A percentile compares a stretch with the other conserved stretches of the same genome.
Conservation (phyloP, 2,797 vertebrate genomes). For the Oryzias sinensis region DNA sequence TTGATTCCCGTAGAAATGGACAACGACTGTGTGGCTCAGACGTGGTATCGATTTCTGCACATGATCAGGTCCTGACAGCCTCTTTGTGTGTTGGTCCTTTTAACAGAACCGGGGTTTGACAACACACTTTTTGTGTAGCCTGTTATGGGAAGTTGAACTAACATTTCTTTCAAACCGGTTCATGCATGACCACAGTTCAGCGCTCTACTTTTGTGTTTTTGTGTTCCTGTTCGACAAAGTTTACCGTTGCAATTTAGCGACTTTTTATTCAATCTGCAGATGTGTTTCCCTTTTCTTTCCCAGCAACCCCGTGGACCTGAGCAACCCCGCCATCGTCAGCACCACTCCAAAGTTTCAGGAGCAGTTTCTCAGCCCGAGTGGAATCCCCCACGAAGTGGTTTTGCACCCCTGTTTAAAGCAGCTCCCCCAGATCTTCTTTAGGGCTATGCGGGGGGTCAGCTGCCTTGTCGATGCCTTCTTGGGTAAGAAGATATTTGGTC, state of each 20-base stretch:
- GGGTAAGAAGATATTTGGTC: conserved; percentile 75
- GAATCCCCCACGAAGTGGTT: conserved; percentile 91
- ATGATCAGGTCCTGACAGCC: conserved; percentile 86
- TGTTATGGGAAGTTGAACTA: conserved; percentile 8
- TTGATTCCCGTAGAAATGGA: conserved; percentile 95
- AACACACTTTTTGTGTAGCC: background rate
- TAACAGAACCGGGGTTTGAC: background rate
- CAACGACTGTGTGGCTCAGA: conserved; percentile 93
- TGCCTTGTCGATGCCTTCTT: conserved; percentile 95
- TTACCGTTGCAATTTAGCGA: too few relatives aligned
- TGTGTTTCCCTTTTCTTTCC: conserved; percentile 17
- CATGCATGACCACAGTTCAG: too few relatives aligned
- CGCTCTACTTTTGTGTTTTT: too few relatives aligned
- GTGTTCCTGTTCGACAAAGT: too few relatives aligned
- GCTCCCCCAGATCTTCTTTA: conserved; percentile 96
- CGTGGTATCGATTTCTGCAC: conserved; percentile 97
- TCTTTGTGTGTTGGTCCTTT: background rate
- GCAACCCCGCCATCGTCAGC: conserved; percentile 94
- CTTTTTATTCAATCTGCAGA: background rate
- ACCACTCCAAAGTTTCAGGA: conserved; percentile 98
- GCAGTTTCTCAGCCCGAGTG: conserved; percentile 91
- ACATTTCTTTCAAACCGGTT: too few relatives aligned
- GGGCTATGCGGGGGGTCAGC: conserved; percentile 95
- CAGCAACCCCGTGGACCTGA: conserved; percentile 97
- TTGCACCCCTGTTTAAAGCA: conserved; percentile 95